Evolutionary conservation across 2,113 vertebrate genomes (phyloP).

Genomic region (Tragelaphus imberbis): DNA sequence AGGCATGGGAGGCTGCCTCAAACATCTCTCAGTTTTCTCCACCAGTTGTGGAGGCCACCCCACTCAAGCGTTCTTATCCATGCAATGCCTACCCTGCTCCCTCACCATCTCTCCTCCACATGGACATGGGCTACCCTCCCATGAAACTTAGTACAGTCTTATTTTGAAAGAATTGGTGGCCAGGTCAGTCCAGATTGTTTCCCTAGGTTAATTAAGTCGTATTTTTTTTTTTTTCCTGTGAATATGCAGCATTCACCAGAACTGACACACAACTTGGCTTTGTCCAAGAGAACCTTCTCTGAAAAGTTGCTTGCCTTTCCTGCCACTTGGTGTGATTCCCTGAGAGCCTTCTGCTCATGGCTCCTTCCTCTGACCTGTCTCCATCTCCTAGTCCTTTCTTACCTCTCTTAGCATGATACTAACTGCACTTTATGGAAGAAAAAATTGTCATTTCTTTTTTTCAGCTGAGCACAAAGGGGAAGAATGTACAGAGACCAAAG

Average conservation of each 20-base stretch:
- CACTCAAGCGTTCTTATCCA: background rate
- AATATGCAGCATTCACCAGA: background rate
- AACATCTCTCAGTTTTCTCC: too few relatives aligned
- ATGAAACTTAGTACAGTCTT: background rate
- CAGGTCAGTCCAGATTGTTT: background rate
- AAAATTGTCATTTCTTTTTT: background rate
- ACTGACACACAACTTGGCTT: background rate
- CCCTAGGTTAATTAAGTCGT: background rate
- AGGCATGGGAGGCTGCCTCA: background rate
- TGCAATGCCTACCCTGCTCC: accelerated
- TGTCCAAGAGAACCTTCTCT: background rate
- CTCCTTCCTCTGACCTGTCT: background rate
- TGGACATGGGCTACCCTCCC: background rate
- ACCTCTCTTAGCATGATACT: background rate
- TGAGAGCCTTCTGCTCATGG: background rate
- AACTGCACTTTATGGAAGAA: background rate
- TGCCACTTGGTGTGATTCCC: background rate
- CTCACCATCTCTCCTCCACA: background rate
- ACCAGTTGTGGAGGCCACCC: background rate
- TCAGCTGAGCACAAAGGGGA: background rate
- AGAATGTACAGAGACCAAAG: background rate
- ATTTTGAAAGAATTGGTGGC: background rate
- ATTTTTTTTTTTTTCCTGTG: background rate
- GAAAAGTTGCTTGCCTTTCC: background rate
- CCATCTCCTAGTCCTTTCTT: background rate